Conservation (phyloP, 2,888 invertebrate species). For the Ornithoptera alexandrae region DNA sequence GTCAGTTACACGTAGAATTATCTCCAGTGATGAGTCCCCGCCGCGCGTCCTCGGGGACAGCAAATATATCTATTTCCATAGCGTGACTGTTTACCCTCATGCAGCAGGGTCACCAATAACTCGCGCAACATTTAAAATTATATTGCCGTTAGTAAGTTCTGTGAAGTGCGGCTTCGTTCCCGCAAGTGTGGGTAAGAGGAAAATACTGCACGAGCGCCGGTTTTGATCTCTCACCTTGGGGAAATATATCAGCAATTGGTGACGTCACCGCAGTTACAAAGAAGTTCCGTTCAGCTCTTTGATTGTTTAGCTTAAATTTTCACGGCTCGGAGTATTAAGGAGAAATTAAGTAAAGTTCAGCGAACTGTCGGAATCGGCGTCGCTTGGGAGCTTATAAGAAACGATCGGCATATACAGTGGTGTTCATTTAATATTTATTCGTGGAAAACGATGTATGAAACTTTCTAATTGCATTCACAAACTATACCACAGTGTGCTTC, state of each 20-base stretch:
- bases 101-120: neutral
- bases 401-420: too few species aligned
- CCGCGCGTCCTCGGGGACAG: too few species aligned
- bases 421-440: too few species aligned
- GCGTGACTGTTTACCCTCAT: too few species aligned
- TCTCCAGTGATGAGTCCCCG: too few species aligned
- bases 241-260: constrained; percentile 3
- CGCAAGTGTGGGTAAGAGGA: constrained; percentile 19
- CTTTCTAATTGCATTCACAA: too few species aligned
- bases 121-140: constrained; percentile 3
- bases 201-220: constrained; percentile 1
- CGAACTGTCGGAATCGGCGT: too few species aligned
- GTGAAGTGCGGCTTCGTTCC: constrained; percentile 7
- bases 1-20: too few species aligned
- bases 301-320: constrained; percentile 3
- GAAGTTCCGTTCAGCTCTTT: neutral
- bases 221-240: constrained; percentile 1
- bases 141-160: neutral
- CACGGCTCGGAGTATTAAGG: constrained; percentile 3
- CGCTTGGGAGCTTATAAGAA: too few species aligned
- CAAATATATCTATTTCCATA: too few species aligned
- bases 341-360: neutral
- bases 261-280: constrained; percentile 10
- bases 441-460: too few species aligned
- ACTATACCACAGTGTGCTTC: too few species aligned